phyloP scores from a whole-genome alignment of 2,113 vertebrate genomes.

The Tenebrosternarchus preto region DNA sequence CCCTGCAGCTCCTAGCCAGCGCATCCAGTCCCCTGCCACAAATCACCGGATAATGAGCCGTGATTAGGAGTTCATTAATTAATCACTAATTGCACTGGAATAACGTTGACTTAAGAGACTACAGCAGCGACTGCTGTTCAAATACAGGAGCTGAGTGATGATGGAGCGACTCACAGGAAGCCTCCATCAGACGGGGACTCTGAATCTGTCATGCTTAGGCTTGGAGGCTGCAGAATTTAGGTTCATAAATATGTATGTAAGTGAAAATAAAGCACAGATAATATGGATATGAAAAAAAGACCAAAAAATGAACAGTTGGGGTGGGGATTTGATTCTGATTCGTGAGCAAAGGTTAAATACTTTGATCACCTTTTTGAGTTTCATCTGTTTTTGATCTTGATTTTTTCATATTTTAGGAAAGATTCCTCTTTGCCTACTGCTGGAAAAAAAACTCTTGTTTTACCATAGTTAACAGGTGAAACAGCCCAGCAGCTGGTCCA shows the following conservation, averaged over 20 bases:
- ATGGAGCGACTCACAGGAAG: slow-evolving; percentile 3
- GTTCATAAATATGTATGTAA: not conserved
- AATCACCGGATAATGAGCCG: slow-evolving; percentile 43
- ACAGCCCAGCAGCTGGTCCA: too few relatives aligned
- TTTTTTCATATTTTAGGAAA: too few relatives aligned
- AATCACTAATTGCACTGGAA: slow-evolving; percentile 45
- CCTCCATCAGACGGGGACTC: not conserved
- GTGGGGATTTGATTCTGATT: too few relatives aligned
- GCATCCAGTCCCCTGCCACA: slow-evolving; percentile 26
- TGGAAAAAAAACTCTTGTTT: too few relatives aligned
- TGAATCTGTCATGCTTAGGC: not conserved
- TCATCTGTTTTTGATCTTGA: too few relatives aligned
- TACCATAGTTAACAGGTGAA: too few relatives aligned
- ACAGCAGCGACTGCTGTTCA: slow-evolving; percentile 18
- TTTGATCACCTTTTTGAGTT: too few relatives aligned
- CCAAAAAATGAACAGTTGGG: not conserved
- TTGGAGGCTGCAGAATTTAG: not conserved
- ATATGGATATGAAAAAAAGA: not conserved
- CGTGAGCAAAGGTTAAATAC: too few relatives aligned
- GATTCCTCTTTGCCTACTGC: too few relatives aligned
- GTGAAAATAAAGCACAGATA: not conserved
- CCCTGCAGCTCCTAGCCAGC: slow-evolving; percentile 27
- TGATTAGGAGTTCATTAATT: slow-evolving; percentile 48
- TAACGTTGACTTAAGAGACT: slow-evolving; percentile 42
- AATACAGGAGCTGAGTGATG: slow-evolving; percentile 26